phyloP scores from a whole-genome alignment of 2,113 vertebrate genomes.

The Bambusicola thoracicus region DNA sequence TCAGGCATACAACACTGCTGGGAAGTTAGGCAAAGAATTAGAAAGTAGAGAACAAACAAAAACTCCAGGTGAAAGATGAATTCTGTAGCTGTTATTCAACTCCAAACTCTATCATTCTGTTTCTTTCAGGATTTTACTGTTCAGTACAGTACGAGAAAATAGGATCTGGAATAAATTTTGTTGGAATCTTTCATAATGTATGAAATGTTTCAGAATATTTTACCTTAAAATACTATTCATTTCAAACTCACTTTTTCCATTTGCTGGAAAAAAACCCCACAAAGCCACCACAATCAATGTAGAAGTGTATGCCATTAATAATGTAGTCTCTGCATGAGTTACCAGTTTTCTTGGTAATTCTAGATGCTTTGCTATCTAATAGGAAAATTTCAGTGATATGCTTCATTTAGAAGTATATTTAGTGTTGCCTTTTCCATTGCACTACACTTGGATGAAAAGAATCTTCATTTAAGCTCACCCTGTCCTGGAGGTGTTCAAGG shows the following conservation, averaged over 20 bases:
- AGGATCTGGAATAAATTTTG: neutral
- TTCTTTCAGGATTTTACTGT: neutral
- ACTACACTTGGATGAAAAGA: neutral
- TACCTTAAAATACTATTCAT: neutral
- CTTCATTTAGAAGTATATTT: neutral
- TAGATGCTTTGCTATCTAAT: neutral
- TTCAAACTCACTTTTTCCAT: neutral
- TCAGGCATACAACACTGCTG: neutral
- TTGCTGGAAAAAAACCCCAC: neutral
- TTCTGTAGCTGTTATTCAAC: neutral
- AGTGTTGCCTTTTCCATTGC: neutral
- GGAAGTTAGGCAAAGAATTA: neutral
- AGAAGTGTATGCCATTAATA: neutral
- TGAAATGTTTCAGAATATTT: neutral
- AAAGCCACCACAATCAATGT: neutral
- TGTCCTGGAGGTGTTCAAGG: too few relatives aligned
- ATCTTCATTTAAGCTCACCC: neutral
- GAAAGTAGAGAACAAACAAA: neutral
- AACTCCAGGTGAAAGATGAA: neutral
- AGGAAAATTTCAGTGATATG: neutral
- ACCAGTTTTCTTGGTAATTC: neutral
- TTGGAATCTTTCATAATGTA: neutral
- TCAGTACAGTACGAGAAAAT: neutral
- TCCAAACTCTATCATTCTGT: neutral
- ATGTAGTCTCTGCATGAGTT: neutral